Evolutionary conservation across 2,888 invertebrate genomes (phyloP).

Genomic region (Philopedon plagiatum): DNA sequence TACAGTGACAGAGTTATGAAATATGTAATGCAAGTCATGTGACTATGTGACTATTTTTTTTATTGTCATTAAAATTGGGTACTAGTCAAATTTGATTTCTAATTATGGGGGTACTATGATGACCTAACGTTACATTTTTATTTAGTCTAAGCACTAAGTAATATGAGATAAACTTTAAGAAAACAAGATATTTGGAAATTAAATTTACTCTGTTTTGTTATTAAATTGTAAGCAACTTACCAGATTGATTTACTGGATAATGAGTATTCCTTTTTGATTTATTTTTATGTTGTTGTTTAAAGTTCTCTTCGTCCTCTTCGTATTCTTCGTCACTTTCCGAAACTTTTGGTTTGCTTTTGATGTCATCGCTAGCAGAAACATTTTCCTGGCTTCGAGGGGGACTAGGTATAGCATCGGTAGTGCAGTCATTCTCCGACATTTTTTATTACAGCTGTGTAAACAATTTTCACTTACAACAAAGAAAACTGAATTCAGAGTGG

Average conservation of each 20-base stretch:
- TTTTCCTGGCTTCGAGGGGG: slow-evolving; percentile 45
- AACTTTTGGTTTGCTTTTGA: background rate
- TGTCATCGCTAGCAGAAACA: background rate
- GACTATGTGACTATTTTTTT: too few relatives aligned
- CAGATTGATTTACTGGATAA: background rate
- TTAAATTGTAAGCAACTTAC: background rate
- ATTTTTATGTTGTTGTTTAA: too few relatives aligned
- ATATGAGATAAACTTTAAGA: background rate
- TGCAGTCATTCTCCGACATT: slow-evolving; percentile 34
- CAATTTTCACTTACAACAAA: slow-evolving; percentile 10
- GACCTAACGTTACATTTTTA: too few relatives aligned
- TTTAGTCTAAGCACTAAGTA: too few relatives aligned
- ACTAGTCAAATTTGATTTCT: too few relatives aligned
- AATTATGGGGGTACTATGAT: too few relatives aligned
- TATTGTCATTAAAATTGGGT: too few relatives aligned
- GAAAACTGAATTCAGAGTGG: background rate
- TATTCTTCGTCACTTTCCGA: background rate
- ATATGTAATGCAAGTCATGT: too few relatives aligned
- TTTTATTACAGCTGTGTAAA: background rate
- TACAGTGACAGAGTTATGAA: too few relatives aligned
- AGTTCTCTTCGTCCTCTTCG: too few relatives aligned
- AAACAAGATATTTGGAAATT: background rate
- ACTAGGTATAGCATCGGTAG: slow-evolving; percentile 52
- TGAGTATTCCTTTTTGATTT: background rate
- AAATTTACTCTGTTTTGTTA: background rate